Percentiles rank a stretch among this genome's conserved stretches.
Conservation (phyloP, 2,113 vertebrate genomes). For the Silurus glanis region DNA sequence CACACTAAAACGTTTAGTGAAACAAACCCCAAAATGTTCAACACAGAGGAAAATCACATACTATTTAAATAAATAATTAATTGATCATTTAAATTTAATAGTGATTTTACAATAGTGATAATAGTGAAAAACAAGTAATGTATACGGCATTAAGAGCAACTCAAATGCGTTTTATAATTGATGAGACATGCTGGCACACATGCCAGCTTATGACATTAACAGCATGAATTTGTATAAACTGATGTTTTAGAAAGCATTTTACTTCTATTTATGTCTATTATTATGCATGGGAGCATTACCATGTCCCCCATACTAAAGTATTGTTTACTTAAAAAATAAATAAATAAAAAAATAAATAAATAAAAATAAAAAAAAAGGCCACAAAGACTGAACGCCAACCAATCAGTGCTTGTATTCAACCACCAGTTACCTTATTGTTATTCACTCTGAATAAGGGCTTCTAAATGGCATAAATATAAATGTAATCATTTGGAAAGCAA, state of each 20-base stretch:
- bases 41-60: background rate
- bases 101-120: no score
- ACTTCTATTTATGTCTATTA: background rate
- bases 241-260: background rate
- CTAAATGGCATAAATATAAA: no score
- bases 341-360: background rate
- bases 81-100: background rate
- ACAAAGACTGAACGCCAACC: background rate
- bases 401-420: background rate
- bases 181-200: background rate
- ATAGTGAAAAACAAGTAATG: background rate
- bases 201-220: background rate
- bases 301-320: background rate
- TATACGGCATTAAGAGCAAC: background rate
- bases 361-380: background rate
- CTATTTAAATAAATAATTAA: background rate
- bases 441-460: no score
- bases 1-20: background rate
- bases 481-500: background rate
- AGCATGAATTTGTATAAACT: background rate
- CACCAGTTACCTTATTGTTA: no score
- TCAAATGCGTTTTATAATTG: background rate
- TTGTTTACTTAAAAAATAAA: background rate
- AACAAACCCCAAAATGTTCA: background rate
- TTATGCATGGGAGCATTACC: background rate